Evolutionary conservation across 1,140 invertebrate genomes (phyloP).

Genomic region (Trialeurodes vaporariorum): DNA sequence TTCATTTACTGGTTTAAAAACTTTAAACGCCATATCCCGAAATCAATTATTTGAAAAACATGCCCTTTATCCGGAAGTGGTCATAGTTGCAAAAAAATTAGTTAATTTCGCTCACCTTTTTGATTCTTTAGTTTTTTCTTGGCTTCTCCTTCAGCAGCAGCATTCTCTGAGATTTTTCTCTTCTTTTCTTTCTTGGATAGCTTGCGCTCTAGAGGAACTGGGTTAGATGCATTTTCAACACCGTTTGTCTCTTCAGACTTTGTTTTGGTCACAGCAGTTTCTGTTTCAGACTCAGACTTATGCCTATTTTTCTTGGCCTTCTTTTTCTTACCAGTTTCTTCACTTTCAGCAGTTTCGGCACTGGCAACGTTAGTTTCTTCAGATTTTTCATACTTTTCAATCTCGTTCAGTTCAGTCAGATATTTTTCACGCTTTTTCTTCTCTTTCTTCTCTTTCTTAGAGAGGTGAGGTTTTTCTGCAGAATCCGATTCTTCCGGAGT

Average conservation of each 20-base stretch:
- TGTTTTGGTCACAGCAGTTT: background rate
- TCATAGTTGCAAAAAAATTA: too few relatives aligned
- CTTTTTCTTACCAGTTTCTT: background rate
- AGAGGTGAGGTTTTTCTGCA: background rate
- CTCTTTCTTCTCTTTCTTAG: background rate
- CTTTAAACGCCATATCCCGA: too few relatives aligned
- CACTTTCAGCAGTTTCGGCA: background rate
- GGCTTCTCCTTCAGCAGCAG: background rate
- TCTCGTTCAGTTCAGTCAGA: background rate
- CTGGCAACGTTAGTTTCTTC: background rate
- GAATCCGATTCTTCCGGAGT: background rate
- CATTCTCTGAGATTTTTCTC: background rate
- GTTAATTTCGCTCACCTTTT: background rate
- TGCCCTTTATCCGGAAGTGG: too few relatives aligned
- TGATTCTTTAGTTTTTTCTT: background rate
- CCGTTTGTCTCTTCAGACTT: background rate
- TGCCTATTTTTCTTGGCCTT: background rate
- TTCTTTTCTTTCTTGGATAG: background rate
- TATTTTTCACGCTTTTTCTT: background rate
- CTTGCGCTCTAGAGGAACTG: background rate
- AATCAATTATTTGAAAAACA: too few relatives aligned
- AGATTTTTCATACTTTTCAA: background rate
- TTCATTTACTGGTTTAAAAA: too few relatives aligned
- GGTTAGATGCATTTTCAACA: background rate
- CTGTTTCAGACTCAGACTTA: background rate